Percentiles rank a stretch among this genome's conserved stretches.
These are phyloP conservation scores for Coreius guichenoti DNA, from an alignment of 2,797 vertebrate species.

Conservation along the genomic window DNA sequence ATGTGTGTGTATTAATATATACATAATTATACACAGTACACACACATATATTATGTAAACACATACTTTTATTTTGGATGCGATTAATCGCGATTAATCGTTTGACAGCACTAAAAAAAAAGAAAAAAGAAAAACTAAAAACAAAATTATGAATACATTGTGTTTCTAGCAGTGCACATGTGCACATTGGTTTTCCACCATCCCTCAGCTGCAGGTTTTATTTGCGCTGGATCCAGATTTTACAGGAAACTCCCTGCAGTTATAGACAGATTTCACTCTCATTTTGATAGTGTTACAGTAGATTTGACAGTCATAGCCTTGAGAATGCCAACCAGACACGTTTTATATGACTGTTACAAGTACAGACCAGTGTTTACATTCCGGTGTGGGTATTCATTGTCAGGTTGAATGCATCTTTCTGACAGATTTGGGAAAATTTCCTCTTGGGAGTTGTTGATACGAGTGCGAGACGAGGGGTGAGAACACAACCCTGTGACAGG, in stretches of 20 bases:
- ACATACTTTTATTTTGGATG: too few relatives aligned
- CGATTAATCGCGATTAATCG: too few relatives aligned
- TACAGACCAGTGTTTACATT: slow-evolving; percentile 44
- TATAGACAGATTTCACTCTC: slow-evolving; percentile 43
- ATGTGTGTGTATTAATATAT: too few relatives aligned
- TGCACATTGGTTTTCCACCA: slow-evolving; percentile 29
- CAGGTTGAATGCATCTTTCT: slow-evolving; percentile 30
- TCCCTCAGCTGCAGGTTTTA: slow-evolving; percentile 44
- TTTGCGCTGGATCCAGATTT: slow-evolving; percentile 49
- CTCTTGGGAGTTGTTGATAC: neutral
- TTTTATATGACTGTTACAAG: slow-evolving; percentile 57
- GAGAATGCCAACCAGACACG: slow-evolving; percentile 49
- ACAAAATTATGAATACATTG: neutral
- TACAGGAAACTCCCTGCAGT: slow-evolving; percentile 42
- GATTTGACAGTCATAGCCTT: slow-evolving; percentile 40
- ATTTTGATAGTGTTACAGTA: slow-evolving; percentile 43
- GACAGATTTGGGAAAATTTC: slow-evolving; percentile 15
- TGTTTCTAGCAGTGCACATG: slow-evolving; percentile 43
- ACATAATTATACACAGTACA: too few relatives aligned
- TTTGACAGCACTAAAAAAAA: too few relatives aligned
- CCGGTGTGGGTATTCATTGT: slow-evolving; percentile 21
- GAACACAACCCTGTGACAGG: neutral
- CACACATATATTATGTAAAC: too few relatives aligned
- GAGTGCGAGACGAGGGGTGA: neutral
- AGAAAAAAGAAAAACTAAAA: too few relatives aligned